phyloP scores from a whole-genome alignment of 1,140 invertebrate genomes.

The Heliconius hewitsoni region DNA sequence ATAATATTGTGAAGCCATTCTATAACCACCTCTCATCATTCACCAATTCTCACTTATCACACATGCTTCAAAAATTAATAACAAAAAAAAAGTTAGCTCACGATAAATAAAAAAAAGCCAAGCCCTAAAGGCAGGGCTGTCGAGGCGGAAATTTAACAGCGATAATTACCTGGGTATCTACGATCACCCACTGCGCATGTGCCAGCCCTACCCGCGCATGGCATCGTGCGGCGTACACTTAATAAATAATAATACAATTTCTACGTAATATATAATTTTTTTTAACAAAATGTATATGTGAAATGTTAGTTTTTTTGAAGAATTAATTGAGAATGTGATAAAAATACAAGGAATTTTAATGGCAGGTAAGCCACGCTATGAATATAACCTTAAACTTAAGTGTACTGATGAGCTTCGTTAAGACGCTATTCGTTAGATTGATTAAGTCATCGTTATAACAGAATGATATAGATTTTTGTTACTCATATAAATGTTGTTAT shows the following conservation, averaged over 20 bases:
- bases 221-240: slow-evolving; percentile 40
- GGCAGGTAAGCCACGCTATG: slow-evolving; percentile 6
- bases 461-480: not conserved
- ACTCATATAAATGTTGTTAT: not conserved
- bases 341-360: not conserved
- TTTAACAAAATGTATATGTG: not conserved
- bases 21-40: too few species aligned
- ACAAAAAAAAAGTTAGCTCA: slow-evolving; percentile 20
- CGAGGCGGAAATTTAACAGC: slow-evolving; percentile 62
- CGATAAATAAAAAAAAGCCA: slow-evolving; percentile 43
- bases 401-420: not conserved
- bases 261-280: slow-evolving; percentile 17
- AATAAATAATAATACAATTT: slow-evolving; percentile 64
- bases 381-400: slow-evolving; percentile 13
- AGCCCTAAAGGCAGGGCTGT: slow-evolving; percentile 53
- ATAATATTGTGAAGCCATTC: too few species aligned
- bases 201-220: slow-evolving; percentile 59
- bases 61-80: not conserved
- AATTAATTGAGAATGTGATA: not conserved
- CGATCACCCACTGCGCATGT: slow-evolving; percentile 49
- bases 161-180: slow-evolving; percentile 55
- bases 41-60: too few species aligned
- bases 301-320: not conserved
- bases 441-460: slow-evolving; percentile 6
- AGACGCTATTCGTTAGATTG: slow-evolving; percentile 10